phyloP scores from a whole-genome alignment of 30 jellyfish, hydroid and myxozoan species.

The Aurelia coerulea region DNA sequence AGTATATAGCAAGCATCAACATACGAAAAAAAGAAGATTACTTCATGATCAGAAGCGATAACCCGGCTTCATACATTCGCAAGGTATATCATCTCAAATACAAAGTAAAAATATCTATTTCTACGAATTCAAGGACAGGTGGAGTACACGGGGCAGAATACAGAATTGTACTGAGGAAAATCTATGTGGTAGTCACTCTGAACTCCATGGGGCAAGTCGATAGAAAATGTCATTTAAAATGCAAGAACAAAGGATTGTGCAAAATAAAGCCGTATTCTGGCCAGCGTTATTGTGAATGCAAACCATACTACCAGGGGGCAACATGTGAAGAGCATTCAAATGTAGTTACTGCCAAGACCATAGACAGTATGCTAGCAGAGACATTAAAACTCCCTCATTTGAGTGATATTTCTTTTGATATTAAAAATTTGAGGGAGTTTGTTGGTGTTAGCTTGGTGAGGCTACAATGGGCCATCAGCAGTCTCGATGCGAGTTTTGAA shows the following conservation, averaged over 20 bases:
- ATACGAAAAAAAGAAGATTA: background rate
- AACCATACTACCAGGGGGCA: constrained; percentile 13
- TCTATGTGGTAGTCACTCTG: constrained; percentile 4
- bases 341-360: background rate
- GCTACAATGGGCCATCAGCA: background rate
- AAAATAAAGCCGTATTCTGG: background rate
- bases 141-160: too few species aligned
- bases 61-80: too few species aligned
- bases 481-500: background rate
- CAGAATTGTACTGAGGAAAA: too few species aligned
- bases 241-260: constrained; percentile 34
- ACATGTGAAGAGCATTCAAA: background rate
- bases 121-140: too few species aligned
- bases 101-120: too few species aligned
- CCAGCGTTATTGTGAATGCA: background rate
- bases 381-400: constrained; percentile 17
- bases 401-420: constrained; percentile 20
- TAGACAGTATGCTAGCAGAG: constrained; percentile 3
- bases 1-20: background rate
- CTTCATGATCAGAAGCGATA: background rate
- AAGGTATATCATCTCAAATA: too few species aligned
- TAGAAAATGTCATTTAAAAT: constrained; percentile 10
- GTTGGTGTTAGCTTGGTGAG: constrained; percentile 7
- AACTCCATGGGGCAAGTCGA: constrained; percentile 9
- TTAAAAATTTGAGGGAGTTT: constrained; percentile 23